Percentiles rank a stretch among this genome's conserved stretches.
Conservation (phyloP, 2,113 vertebrate species). For the Laterallus jamaicensis region DNA sequence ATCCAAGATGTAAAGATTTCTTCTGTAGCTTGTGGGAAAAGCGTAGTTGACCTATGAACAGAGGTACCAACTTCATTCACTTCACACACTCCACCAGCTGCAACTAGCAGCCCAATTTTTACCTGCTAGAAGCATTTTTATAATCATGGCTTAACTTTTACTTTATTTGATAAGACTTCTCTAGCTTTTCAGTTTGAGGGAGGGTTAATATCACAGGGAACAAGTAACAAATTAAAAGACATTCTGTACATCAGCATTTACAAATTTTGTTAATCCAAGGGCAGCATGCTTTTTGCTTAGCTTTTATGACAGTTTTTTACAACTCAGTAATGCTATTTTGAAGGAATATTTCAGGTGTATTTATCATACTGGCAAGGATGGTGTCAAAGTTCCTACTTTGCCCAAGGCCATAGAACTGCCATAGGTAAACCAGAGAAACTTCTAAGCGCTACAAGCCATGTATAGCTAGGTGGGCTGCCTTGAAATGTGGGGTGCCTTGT, state of each 20-base stretch:
- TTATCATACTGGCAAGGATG: background rate
- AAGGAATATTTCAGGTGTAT: background rate
- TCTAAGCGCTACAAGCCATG: background rate
- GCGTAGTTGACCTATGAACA: background rate
- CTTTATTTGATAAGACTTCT: background rate
- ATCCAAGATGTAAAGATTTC: background rate
- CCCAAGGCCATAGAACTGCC: background rate
- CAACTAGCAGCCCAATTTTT: background rate
- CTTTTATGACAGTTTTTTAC: background rate
- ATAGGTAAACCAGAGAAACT: background rate
- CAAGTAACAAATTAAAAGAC: background rate
- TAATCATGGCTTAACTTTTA: background rate
- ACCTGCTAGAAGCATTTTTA: background rate
- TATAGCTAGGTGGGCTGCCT: background rate
- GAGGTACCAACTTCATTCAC: background rate
- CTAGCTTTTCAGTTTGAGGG: background rate
- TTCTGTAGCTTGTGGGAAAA: constrained; percentile 55
- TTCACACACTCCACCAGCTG: background rate
- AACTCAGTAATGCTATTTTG: background rate
- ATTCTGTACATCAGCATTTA: background rate
- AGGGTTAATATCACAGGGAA: background rate
- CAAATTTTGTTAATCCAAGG: background rate
- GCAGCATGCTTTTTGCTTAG: background rate
- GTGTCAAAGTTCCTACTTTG: background rate
- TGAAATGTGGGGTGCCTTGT: background rate